Conservation (phyloP, 2,888 invertebrate genomes). For the Epsilonema sp. region DNA sequence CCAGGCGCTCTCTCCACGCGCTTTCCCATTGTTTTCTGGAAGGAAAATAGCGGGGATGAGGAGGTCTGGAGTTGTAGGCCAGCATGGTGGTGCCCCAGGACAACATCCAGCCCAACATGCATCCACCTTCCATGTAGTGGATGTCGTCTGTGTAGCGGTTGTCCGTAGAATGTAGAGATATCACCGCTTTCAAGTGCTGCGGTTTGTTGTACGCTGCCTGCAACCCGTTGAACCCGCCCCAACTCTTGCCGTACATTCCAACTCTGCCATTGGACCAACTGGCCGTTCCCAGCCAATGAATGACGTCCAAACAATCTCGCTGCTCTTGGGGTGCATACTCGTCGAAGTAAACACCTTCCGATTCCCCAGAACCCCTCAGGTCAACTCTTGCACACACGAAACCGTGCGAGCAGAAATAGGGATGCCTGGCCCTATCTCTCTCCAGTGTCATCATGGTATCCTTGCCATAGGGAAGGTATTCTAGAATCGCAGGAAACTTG, state of each 20-base stretch:
- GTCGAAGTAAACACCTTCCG: conserved; percentile 11
- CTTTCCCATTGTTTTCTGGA: conserved; percentile 5
- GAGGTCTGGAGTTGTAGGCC: conserved; percentile 9
- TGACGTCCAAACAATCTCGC: conserved; percentile 10
- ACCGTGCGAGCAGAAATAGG: conserved; percentile 8
- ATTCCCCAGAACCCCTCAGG: conserved; percentile 13
- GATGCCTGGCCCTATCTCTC: conserved; percentile 10
- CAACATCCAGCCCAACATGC: conserved; percentile 10
- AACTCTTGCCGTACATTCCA: conserved; percentile 14
- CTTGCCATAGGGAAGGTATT: conserved; percentile 15
- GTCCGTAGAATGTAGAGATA: conserved; percentile 12
- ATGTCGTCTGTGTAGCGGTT: conserved; percentile 14
- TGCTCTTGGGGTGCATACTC: conserved; percentile 14
- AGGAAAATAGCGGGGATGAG: conserved; percentile 8
- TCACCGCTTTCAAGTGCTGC: conserved; percentile 11
- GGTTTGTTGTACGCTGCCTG: conserved; percentile 12
- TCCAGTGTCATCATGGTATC: conserved; percentile 10
- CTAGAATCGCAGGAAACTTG: conserved; percentile 9
- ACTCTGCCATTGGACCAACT: conserved; percentile 11
- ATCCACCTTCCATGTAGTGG: conserved; percentile 12
- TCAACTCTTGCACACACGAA: conserved; percentile 10
- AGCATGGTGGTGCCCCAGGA: conserved; percentile 12
- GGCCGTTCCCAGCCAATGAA: conserved; percentile 10
- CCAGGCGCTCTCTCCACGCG: conserved; percentile 6
- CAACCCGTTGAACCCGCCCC: conserved; percentile 15